Evolutionary conservation across 1,140 invertebrate genomes (phyloP), one percentile per base, ranked within the genome.

Genomic region (Sycobia sp.): DNA sequence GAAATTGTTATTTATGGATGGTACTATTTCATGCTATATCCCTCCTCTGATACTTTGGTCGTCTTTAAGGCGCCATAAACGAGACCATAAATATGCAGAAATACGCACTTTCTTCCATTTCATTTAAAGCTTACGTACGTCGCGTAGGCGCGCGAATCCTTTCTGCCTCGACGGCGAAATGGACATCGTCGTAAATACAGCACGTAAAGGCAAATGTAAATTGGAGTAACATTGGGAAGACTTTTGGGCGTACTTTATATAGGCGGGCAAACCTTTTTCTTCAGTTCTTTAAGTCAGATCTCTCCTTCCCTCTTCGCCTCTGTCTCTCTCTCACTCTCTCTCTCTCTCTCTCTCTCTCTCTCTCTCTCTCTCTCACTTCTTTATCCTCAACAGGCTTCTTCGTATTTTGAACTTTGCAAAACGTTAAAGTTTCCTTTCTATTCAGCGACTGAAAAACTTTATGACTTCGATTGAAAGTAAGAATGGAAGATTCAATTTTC

Each of bases 131-230:
- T 32, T 3, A 10, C 3, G 25, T 16, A 1, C 25, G 13, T 23
- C 22, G 11, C 25, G 38, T 16, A 5, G 34, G 9, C 10, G 5
- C 14, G 22, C 29, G 25, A 44, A 44, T 61, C 38, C 18, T 22
- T 61, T 61, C 32, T 11, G 32, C n/a, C 23, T 55, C 18, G 34
- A 55, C 44, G 46, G 43, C 25, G 23, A 49, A 56, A 55, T 62
- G 47, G 53, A 49, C 43, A 41, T 55, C 16, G 8, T 56, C 5
- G 34, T 29, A 16, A 47, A 14, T 23, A 14, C 4, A 2, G 56
- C 18, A 10, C 38, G 7, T 14, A 13, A 23, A 5, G 18, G 60
- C 16, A 62, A 62, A 39, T 55, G 22, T 55, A 56, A 56, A 62
- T 62, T 41, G 34, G 23, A 56, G 22, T 23, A 49, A 47, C 23